Percentiles rank a stretch among this genome's conserved stretches.
These are phyloP conservation scores for Orthonyx spaldingii DNA, from an alignment of 2,113 vertebrate species.

Conservation along the genomic window DNA sequence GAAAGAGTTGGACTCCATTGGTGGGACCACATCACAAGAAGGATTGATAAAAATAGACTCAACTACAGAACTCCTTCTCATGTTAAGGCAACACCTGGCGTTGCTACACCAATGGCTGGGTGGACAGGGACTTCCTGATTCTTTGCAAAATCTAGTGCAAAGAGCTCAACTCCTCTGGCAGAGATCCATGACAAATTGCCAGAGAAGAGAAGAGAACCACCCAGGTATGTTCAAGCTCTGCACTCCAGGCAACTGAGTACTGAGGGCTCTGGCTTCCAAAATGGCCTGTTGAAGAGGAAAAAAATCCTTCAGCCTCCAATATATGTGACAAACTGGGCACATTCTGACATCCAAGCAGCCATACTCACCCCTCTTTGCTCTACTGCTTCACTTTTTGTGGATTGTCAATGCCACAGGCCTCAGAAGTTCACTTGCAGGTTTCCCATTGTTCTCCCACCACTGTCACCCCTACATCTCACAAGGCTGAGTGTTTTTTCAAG, in stretches of 20 bases:
- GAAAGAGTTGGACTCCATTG: neutral
- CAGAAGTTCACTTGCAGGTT: neutral
- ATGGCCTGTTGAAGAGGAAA: neutral
- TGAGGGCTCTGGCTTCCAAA: neutral
- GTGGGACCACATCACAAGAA: neutral
- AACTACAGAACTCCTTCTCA: neutral
- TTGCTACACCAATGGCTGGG: neutral
- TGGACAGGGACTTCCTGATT: neutral
- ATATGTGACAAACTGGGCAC: neutral
- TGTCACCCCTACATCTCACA: neutral
- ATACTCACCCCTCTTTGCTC: neutral
- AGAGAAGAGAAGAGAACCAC: neutral
- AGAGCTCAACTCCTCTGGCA: neutral
- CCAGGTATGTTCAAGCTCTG: neutral
- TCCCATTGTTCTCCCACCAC: neutral
- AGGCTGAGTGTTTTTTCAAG: neutral
- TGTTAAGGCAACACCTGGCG: neutral
- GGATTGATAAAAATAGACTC: neutral
- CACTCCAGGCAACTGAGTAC: neutral
- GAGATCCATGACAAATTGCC: neutral
- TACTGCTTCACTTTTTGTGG: neutral
- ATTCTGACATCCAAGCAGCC: neutral
- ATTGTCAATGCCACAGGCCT: neutral
- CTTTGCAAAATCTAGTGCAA: neutral
- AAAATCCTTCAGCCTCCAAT: neutral